Evolutionary conservation across 1,140 invertebrate species (phyloP).

Genomic region (Oryzaephilus surinamensis): DNA sequence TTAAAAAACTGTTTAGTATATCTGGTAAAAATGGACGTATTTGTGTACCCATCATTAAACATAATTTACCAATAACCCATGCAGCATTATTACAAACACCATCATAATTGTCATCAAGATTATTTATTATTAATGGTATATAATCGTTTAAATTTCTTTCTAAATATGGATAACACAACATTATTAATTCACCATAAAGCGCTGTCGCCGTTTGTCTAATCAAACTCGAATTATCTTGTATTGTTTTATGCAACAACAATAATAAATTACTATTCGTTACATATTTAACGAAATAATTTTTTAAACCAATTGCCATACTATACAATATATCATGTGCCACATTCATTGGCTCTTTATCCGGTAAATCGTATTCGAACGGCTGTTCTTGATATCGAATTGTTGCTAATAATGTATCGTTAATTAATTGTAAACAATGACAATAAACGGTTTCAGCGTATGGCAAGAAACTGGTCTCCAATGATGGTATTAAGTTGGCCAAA

Average conservation of each 20-base stretch:
- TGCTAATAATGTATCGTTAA: constrained; percentile 77
- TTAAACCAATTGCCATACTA: constrained; percentile 87
- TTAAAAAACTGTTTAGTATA: constrained; percentile 25
- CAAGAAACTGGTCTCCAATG: constrained; percentile 89
- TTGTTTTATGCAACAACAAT: constrained; percentile 91
- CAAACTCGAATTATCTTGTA: constrained; percentile 95
- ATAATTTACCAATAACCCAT: constrained; percentile 97
- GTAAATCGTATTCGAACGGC: constrained; percentile 74
- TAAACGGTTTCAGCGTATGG: constrained; percentile 98
- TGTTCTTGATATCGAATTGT: constrained; percentile 80
- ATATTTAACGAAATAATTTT: constrained; percentile 85
- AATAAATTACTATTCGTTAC: constrained; percentile 89
- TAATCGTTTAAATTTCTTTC: constrained; percentile 86
- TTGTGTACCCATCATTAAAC: constrained; percentile 72
- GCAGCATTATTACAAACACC: constrained; percentile 99
- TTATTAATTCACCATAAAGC: constrained; percentile 91
- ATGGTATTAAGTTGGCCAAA: constrained; percentile 92
- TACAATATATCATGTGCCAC: constrained; percentile 93
- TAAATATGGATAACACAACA: constrained; percentile 95
- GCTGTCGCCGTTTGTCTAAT: constrained; percentile 97
- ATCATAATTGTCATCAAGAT: constrained; percentile 93
- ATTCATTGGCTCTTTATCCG: constrained; percentile 99
- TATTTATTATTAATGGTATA: constrained; percentile 89
- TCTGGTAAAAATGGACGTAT: constrained; percentile 27
- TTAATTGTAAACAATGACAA: constrained; percentile 84